Evolutionary conservation across 30 jellyfish, hydroid and myxozoan species (phyloP).

Genomic region (Turritopsis dohrnii): DNA sequence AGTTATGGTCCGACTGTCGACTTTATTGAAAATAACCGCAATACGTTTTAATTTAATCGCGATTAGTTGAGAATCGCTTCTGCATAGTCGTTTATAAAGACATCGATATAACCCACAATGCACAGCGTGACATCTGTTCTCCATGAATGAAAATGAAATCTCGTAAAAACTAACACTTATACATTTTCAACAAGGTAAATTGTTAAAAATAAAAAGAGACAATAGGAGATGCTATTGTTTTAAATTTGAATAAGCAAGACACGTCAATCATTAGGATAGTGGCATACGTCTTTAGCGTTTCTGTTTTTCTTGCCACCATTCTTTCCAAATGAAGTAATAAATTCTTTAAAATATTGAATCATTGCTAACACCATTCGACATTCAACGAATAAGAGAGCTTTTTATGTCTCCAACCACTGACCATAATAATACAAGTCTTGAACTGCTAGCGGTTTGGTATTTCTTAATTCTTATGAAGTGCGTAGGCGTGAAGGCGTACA

Average conservation of each 20-base stretch:
- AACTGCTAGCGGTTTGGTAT: not conserved
- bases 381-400: not conserved
- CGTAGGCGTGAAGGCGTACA: not conserved
- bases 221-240: constrained; percentile 1
- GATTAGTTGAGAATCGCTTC: constrained; percentile 7
- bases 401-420: not conserved
- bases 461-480: not conserved
- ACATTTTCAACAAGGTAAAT: constrained; percentile 6
- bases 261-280: not conserved
- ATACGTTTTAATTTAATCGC: constrained; percentile 12
- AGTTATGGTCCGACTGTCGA: not conserved
- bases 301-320: not conserved
- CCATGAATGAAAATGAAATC: not conserved
- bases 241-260: not conserved
- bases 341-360: not conserved
- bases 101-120: constrained; percentile 7
- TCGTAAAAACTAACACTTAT: constrained; percentile 18
- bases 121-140: constrained; percentile 24
- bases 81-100: constrained; percentile 3
- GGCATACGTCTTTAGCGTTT: not conserved
- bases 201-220: not conserved
- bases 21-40: constrained; percentile 14
- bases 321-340: not conserved
- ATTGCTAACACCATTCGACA: not conserved
- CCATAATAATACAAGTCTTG: not conserved